phyloP scores from a whole-genome alignment of 2,888 invertebrate species.

The Brachyptera putata region DNA sequence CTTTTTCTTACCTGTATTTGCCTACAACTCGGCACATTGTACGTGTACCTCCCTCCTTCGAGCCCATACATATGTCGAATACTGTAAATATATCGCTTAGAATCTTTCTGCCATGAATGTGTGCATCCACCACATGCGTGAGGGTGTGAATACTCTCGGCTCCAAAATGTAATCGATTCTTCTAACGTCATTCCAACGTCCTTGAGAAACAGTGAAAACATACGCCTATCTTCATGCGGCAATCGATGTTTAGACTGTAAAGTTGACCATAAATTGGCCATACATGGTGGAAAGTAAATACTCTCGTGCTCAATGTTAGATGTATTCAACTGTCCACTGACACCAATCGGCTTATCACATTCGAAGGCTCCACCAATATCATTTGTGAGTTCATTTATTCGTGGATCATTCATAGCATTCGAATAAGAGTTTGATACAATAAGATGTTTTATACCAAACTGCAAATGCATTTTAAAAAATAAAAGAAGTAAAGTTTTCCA shows the following conservation, averaged over 20 bases:
- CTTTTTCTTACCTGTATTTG: too few species aligned
- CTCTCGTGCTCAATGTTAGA: too few species aligned
- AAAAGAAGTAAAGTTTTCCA: conserved; percentile 52
- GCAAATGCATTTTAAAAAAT: conserved; percentile 49
- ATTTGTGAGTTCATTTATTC: too few species aligned
- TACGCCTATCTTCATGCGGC: conserved; percentile 59
- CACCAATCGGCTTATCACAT: too few species aligned
- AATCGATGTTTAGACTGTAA: conserved; percentile 63
- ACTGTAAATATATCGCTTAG: conserved; percentile 60
- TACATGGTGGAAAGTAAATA: too few species aligned
- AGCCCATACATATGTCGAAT: conserved; percentile 69
- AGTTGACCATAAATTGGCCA: too few species aligned
- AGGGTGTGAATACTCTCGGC: conserved; percentile 55
- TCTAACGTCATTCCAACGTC: conserved; percentile 63
- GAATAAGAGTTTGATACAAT: conserved; percentile 6
- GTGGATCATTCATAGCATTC: conserved; percentile 36
- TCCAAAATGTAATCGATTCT: conserved; percentile 63
- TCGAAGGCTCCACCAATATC: too few species aligned
- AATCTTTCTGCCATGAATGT: conserved; percentile 61
- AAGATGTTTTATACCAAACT: conserved; percentile 29
- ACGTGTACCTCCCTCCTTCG: conserved; percentile 61
- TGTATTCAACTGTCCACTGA: too few species aligned
- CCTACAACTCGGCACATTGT: conserved; percentile 56
- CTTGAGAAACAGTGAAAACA: conserved; percentile 66
- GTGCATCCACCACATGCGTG: conserved; percentile 48